Evolutionary conservation across 1,140 invertebrate genomes (phyloP).

Genomic region (Anadara kagoshimensis): DNA sequence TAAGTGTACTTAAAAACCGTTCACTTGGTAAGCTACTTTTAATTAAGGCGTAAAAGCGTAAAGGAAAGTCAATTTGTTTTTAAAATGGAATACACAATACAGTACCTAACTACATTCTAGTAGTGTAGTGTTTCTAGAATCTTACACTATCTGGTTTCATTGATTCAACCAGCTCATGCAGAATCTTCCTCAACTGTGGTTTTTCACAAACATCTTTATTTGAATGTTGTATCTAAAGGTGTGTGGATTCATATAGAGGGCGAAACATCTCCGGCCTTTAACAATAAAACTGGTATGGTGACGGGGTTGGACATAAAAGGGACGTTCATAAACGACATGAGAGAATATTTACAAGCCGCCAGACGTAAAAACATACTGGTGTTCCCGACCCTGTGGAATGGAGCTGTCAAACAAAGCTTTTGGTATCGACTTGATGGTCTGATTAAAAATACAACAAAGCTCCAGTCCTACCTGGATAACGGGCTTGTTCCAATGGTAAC

Average conservation of each 20-base stretch:
- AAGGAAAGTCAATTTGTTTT: too few relatives aligned
- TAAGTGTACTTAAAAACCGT: too few relatives aligned
- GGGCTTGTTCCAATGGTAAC: conserved; percentile 67
- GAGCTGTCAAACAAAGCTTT: conserved; percentile 68
- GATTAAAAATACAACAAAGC: conserved; percentile 69
- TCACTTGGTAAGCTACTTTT: too few relatives aligned
- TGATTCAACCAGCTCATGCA: too few relatives aligned
- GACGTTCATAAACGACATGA: conserved; percentile 56
- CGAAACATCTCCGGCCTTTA: conserved; percentile 64
- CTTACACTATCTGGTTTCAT: too few relatives aligned
- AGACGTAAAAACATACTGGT: conserved; percentile 68
- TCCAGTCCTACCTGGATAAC: conserved; percentile 72
- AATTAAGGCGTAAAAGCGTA: too few relatives aligned
- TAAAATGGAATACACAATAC: too few relatives aligned
- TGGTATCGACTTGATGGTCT: conserved; percentile 62
- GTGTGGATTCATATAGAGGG: conserved; percentile 75
- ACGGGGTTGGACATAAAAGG: conserved; percentile 46
- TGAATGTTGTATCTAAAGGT: conserved; percentile 53
- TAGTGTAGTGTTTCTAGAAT: too few relatives aligned
- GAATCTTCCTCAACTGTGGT: too few relatives aligned
- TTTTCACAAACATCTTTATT: too few relatives aligned
- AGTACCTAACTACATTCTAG: too few relatives aligned
- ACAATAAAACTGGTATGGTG: conserved; percentile 45
- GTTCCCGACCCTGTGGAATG: conserved; percentile 73
- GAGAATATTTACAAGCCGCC: conserved; percentile 46